These are phyloP conservation scores for Apotomis betuletana DNA, from an alignment of 2,888 invertebrate species.

Conservation along the genomic window DNA sequence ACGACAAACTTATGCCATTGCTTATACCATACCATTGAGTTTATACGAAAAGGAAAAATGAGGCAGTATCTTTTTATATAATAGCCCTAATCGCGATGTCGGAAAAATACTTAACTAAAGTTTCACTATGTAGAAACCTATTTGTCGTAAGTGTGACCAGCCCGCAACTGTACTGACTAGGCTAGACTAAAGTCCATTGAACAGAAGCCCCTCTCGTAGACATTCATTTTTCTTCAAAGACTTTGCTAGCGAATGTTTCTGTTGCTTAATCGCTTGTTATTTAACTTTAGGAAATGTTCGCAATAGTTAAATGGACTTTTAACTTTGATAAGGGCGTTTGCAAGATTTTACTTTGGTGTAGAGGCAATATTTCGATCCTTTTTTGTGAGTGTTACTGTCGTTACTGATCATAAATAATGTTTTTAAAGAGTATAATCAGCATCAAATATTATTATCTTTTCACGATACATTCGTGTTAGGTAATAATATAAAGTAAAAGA, in stretches of 20 bases:
- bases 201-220: conserved; percentile 5
- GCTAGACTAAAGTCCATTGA: conserved; percentile 28
- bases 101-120: not conserved
- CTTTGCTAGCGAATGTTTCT: conserved; percentile 20
- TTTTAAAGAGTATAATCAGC: not conserved
- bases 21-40: too few species aligned
- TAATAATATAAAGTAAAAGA: too few species aligned
- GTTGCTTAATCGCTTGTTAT: conserved; percentile 29
- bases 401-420: not conserved
- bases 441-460: not conserved
- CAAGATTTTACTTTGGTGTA: conserved; percentile 17
- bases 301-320: conserved; percentile 34
- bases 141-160: conserved; percentile 28
- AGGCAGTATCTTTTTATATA: too few species aligned
- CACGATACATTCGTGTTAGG: too few species aligned
- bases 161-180: conserved; percentile 33
- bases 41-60: too few species aligned
- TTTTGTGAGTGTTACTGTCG: too few species aligned
- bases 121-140: conserved; percentile 24
- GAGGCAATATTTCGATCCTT: conserved; percentile 14
- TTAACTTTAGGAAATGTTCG: conserved; percentile 28
- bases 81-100: not conserved
- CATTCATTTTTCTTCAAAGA: conserved; percentile 5
- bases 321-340: conserved; percentile 24
- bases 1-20: too few species aligned